Evolutionary conservation across 2,888 invertebrate genomes (phyloP).

Genomic region (Leptinotarsa haldemani): DNA sequence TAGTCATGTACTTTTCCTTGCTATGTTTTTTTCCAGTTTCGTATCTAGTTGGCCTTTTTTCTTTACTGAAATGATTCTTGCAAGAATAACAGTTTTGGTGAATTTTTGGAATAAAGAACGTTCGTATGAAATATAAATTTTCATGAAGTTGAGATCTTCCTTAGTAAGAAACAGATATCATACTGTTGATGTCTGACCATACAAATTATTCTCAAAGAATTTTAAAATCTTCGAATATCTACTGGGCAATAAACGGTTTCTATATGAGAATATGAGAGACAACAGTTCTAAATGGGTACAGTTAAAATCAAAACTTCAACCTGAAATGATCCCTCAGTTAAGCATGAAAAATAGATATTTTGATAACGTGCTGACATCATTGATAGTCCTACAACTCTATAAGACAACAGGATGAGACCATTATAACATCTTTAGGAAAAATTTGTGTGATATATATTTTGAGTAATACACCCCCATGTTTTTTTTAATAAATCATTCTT

Average conservation of each 20-base stretch:
- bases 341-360: too few species aligned
- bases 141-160: too few species aligned
- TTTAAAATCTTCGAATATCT: background rate
- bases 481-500: background rate
- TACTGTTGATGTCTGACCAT: background rate
- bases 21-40: background rate
- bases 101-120: background rate
- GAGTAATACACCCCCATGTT: background rate
- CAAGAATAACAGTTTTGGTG: background rate
- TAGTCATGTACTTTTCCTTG: conserved; percentile 6
- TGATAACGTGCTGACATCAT: too few species aligned
- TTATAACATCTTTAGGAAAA: too few species aligned
- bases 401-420: too few species aligned
- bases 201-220: background rate
- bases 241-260: too few species aligned
- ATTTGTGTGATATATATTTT: background rate
- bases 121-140: too few species aligned
- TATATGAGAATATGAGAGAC: too few species aligned
- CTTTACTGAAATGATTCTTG: background rate
- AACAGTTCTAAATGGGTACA: background rate
- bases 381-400: too few species aligned
- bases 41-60: background rate
- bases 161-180: background rate
- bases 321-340: too few species aligned
- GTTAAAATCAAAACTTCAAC: background rate